phyloP scores from a whole-genome alignment of 2,797 vertebrate genomes.

The Diplodus puntazzo region DNA sequence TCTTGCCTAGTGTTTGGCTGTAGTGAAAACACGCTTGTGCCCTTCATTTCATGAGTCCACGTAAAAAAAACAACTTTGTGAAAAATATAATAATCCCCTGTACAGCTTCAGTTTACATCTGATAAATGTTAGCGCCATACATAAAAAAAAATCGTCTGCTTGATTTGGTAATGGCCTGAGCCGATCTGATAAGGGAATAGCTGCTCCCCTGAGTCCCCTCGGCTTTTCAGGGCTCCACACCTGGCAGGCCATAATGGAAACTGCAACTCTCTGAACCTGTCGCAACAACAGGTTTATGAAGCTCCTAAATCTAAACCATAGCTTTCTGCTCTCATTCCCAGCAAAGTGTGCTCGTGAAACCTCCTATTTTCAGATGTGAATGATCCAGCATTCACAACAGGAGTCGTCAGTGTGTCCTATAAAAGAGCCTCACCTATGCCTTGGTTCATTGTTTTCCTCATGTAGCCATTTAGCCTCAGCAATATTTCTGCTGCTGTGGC shows the following conservation, averaged over 20 bases:
- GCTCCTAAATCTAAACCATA: slow-evolving; percentile 32
- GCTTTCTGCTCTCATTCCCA: slow-evolving; percentile 20
- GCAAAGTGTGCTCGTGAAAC: slow-evolving; percentile 6
- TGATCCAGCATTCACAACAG: slow-evolving; percentile 1
- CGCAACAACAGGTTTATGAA: slow-evolving; percentile 42
- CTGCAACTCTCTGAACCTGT: slow-evolving; percentile 40
- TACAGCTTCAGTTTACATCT: background rate
- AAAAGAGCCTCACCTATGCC: slow-evolving; percentile 20
- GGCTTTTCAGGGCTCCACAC: slow-evolving; percentile 29
- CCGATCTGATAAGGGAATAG: slow-evolving; percentile 28
- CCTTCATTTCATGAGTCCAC: background rate
- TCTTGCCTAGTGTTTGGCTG: background rate
- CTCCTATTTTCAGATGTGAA: slow-evolving; percentile 8
- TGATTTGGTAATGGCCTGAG: slow-evolving; percentile 5
- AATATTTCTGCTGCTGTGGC: slow-evolving; percentile 50
- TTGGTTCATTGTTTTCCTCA: slow-evolving; percentile 25
- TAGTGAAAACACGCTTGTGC: background rate
- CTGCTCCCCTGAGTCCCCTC: slow-evolving; percentile 17
- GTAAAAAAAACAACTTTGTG: background rate
- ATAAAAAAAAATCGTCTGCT: slow-evolving; percentile 9
- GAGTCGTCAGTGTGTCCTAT: background rate
- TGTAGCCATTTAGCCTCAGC: slow-evolving; percentile 49
- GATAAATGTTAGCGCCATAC: slow-evolving; percentile 10
- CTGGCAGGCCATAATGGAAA: slow-evolving; percentile 42
- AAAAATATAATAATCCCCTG: slow-evolving; percentile 4